phyloP scores from a whole-genome alignment of 2,113 vertebrate genomes.

The Equus quagga region DNA sequence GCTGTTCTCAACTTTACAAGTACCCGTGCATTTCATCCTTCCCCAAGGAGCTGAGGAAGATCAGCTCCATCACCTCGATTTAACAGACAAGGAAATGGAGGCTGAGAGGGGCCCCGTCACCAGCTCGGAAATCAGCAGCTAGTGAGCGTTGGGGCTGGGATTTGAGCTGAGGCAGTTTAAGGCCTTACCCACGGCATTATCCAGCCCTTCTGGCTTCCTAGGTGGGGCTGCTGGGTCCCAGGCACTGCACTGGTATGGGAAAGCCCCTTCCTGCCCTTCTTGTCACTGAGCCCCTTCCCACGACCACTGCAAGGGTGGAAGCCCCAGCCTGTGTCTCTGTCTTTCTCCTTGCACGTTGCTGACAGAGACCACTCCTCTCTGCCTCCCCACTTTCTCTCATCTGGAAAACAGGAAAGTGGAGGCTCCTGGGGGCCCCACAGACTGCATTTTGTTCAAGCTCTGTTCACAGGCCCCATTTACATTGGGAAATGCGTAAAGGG shows the following conservation, averaged over 20 bases:
- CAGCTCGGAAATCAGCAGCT: not conserved
- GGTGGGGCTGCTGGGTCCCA: not conserved
- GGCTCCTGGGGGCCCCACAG: not conserved
- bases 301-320: not conserved
- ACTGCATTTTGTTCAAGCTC: not conserved
- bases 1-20: not conserved
- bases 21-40: not conserved
- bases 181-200: accelerated
- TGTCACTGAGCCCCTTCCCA: not conserved
- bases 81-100: not conserved
- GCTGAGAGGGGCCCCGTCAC: too few species aligned
- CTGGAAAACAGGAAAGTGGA: conserved; percentile 75
- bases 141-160: not conserved
- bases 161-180: not conserved
- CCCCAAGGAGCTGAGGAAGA: not conserved
- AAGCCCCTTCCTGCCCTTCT: not conserved
- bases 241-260: not conserved
- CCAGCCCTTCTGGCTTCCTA: not conserved
- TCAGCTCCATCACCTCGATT: too few species aligned
- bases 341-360: not conserved
- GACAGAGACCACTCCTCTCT: conserved; percentile 62
- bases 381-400: conserved; percentile 61
- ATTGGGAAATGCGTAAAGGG: not conserved
- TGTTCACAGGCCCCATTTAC: not conserved
- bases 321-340: conserved; percentile 23